Conservation (phyloP, 2,113 vertebrate genomes). For the Triplophysa tibetana region DNA sequence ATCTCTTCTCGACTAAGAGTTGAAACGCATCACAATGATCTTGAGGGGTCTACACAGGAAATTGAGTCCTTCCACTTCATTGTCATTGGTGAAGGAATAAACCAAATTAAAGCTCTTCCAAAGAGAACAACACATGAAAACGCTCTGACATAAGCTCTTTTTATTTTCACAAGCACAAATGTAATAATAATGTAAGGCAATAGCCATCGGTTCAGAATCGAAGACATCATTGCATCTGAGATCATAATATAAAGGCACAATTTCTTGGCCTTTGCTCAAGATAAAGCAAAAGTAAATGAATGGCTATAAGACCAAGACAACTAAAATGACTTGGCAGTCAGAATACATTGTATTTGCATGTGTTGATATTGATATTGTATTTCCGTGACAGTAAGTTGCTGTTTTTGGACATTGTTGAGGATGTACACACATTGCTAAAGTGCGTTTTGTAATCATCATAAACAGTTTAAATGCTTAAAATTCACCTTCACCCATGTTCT, state of each 20-base stretch:
- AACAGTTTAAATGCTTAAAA: too few relatives aligned
- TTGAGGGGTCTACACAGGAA: slow-evolving; percentile 12
- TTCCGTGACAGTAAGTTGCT: slow-evolving; percentile 1
- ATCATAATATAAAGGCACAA: slow-evolving; percentile 66
- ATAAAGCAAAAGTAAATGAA: slow-evolving; percentile 68
- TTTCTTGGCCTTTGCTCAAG: slow-evolving; percentile 68
- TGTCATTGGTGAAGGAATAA: neutral
- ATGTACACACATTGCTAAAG: too few relatives aligned
- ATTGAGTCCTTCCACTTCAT: slow-evolving; percentile 48
- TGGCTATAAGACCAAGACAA: slow-evolving; percentile 44
- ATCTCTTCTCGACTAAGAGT: neutral
- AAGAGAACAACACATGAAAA: neutral
- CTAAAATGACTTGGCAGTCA: slow-evolving; percentile 23
- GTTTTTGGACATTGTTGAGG: too few relatives aligned
- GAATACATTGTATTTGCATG: slow-evolving; percentile 33
- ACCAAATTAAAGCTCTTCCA: neutral
- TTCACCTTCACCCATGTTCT: too few relatives aligned
- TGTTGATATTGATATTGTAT: neutral
- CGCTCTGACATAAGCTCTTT: neutral
- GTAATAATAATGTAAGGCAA: neutral
- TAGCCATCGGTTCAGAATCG: slow-evolving; percentile 57
- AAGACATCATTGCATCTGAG: slow-evolving; percentile 57
- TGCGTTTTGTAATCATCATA: too few relatives aligned
- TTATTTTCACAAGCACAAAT: neutral
- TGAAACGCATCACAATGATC: neutral